Percentiles rank a stretch among this genome's conserved stretches.
Evolutionary conservation across 2,888 invertebrate genomes (phyloP).

Genomic region (Drosophila formosana): DNA sequence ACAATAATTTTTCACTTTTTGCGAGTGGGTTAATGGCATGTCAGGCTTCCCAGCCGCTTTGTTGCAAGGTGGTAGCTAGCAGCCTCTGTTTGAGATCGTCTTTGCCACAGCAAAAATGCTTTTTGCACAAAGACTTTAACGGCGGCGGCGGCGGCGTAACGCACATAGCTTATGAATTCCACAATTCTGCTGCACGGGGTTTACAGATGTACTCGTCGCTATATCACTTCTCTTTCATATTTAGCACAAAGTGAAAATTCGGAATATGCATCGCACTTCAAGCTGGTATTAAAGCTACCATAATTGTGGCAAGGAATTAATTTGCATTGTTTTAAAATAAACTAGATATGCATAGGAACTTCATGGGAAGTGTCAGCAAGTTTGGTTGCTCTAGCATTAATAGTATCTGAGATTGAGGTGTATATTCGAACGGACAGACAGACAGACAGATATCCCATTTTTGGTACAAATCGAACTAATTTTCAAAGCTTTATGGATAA

Average conservation of each 20-base stretch:
- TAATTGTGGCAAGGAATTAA: constrained; percentile 31
- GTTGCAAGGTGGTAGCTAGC: constrained; percentile 7
- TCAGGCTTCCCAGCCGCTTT: constrained; percentile 15
- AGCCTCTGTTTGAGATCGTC: constrained; percentile 39
- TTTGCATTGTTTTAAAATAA: no score
- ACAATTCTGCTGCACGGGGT: constrained; percentile 38
- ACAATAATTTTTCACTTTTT: constrained; percentile 76
- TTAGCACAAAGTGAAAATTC: constrained; percentile 67
- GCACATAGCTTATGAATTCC: constrained; percentile 75
- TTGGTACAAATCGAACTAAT: no score
- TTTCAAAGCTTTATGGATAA: no score
- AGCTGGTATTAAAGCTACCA: not conserved
- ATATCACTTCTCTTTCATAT: constrained; percentile 8
- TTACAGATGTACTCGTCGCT: constrained; percentile 18
- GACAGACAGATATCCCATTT: no score
- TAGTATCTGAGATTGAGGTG: no score
- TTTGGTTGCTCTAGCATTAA: no score
- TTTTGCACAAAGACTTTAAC: constrained; percentile 49
- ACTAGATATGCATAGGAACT: no score
- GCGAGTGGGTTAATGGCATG: constrained; percentile 68
- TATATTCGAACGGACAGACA: no score
- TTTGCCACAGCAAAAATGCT: constrained; percentile 65
- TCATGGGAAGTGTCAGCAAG: no score
- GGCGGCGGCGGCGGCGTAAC: constrained; percentile 41
- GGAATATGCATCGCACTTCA: constrained; percentile 39